These are phyloP conservation scores for Thysanoteuthis rhombus DNA, from an alignment of 2,888 invertebrate species.

Conservation along the genomic window DNA sequence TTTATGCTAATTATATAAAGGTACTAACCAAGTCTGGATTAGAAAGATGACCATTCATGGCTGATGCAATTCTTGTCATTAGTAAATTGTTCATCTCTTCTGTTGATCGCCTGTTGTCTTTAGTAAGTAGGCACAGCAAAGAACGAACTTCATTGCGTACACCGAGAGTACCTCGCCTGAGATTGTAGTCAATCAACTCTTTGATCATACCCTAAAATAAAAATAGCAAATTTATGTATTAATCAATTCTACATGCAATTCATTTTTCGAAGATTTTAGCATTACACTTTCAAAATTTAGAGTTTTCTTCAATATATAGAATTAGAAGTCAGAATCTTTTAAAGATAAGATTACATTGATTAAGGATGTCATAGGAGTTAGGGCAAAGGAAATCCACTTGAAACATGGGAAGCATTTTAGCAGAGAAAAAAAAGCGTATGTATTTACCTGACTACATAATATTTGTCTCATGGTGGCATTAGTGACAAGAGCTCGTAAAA, in stretches of 20 bases:
- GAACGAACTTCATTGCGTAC: conserved; percentile 87
- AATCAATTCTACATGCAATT: not conserved
- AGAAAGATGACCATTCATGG: conserved; percentile 72
- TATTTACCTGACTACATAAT: conserved; percentile 62
- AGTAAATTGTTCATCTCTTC: conserved; percentile 85
- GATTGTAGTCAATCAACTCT: conserved; percentile 88
- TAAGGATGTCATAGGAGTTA: too few relatives aligned
- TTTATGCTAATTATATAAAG: too few relatives aligned
- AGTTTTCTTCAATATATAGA: not conserved
- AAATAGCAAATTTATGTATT: not conserved
- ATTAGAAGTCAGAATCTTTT: too few relatives aligned
- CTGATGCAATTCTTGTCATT: conserved; percentile 78
- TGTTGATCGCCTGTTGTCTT: conserved; percentile 84
- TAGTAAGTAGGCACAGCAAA: conserved; percentile 86
- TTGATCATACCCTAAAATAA: conserved; percentile 80
- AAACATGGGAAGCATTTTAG: not conserved
- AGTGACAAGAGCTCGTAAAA: conserved; percentile 86
- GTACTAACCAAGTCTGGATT: conserved; percentile 74
- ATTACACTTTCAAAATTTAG: not conserved
- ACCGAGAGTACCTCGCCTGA: conserved; percentile 82
- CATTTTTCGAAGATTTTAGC: not conserved
- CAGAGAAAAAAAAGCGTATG: not conserved
- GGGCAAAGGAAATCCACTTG: too few relatives aligned
- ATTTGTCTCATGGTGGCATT: conserved; percentile 61
- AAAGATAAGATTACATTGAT: too few relatives aligned